Evolutionary conservation across 2,113 vertebrate species (phyloP), one percentile per base, ranked within the genome.

Genomic region (Larimichthys polyactis): DNA sequence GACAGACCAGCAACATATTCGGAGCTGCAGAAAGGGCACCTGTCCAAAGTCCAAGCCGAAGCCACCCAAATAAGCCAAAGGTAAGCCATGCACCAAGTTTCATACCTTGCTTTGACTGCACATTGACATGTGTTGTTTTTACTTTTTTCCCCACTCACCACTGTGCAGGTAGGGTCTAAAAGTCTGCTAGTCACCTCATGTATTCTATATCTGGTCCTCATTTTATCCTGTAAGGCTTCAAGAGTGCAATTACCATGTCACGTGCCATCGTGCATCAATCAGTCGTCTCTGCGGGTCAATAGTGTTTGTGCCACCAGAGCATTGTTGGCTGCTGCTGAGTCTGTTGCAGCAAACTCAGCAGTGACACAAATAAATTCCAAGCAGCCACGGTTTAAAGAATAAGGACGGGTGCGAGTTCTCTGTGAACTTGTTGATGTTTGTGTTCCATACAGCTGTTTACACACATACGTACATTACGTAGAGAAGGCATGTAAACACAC

Each of bases 51-150:
- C 22, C 72, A 17, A 93, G 90, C 16, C 88, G 93, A 87, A 93
- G 94, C 62, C 96, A 98, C 83, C 97, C 97, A 6, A 98, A 98
- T 90, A 99, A 99, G 79, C 98, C 97, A 78, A 99, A 98, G 98
- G 98, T 99, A 95, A 11, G 70, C 19, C 4, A 22, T 8, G 44
- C 55, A 43, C 4, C n/a, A 20, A 0, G 27, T 65, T 1, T 20
- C 7, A 29, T 15, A 6, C 2, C 46, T 8, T 1, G 2, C 11
- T 27, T 27, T 57, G 7, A 43, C 1, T 62, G 0, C 8, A 11
- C 4, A 36, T 65, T 43, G 5, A 32, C 17, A 19, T 19, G 14
- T 27, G 36, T n/a, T 8, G 4, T 44, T 44, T 49, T 44, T 14
- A 14, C 19, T 49, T 36, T n/a, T 48, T 58, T 65, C 2, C 0